Evolutionary conservation across 2,113 vertebrate genomes (phyloP).

Genomic region (Paracanthobrama guichenoti): DNA sequence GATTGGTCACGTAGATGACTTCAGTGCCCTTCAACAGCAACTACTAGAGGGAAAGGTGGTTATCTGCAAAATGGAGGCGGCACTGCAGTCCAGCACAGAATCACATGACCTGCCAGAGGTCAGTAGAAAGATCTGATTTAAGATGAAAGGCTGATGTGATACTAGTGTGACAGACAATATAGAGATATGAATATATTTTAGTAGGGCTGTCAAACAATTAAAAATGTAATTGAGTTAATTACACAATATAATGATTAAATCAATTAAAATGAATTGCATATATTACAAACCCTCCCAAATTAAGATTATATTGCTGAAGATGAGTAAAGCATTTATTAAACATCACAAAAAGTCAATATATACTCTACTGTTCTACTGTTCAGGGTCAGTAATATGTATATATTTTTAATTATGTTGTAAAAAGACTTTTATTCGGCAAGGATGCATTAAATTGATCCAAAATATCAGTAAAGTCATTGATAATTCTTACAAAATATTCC

Average conservation of each 20-base stretch:
- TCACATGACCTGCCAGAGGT: constrained; percentile 66
- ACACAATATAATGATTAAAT: background rate
- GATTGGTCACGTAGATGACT: constrained; percentile 76
- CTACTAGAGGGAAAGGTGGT: constrained; percentile 76
- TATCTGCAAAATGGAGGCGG: constrained; percentile 73
- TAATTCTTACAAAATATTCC: no score
- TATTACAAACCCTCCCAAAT: background rate
- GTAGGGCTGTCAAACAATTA: background rate
- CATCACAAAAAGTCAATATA: background rate
- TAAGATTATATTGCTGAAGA: background rate
- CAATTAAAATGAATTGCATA: background rate
- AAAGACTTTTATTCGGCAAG: no score
- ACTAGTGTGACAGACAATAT: background rate
- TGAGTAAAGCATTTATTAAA: background rate
- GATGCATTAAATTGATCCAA: no score
- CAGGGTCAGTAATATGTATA: no score
- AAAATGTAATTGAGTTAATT: background rate
- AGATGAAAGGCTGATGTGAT: background rate
- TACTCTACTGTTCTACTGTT: no score
- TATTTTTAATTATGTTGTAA: no score
- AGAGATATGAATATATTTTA: background rate
- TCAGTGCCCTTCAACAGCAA: constrained; percentile 80
- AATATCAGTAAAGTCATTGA: no score
- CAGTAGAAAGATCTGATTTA: background rate
- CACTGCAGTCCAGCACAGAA: constrained; percentile 55